phyloP scores from a whole-genome alignment of 2,797 vertebrate species.

The Gadopsis marmoratus region DNA sequence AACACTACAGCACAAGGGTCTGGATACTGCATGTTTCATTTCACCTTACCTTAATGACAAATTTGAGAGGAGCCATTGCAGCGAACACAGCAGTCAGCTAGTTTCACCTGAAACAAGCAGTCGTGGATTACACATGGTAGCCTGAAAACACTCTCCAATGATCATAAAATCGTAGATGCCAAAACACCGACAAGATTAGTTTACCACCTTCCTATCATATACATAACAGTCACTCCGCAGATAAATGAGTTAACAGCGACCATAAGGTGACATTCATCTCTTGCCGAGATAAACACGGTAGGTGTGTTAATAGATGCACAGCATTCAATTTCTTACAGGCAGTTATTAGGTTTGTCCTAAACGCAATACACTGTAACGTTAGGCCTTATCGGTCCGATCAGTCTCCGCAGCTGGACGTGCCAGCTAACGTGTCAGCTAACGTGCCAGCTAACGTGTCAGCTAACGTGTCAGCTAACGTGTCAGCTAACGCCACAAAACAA shows the following conservation, averaged over 20 bases:
- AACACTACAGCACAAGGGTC: background rate
- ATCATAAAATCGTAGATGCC: background rate
- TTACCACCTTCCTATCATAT: background rate
- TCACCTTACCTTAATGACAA: slow-evolving; percentile 91
- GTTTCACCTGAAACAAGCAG: slow-evolving; percentile 71
- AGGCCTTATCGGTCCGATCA: no score
- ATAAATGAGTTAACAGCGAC: no score
- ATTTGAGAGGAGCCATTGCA: slow-evolving; percentile 88
- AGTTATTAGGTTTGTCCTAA: background rate
- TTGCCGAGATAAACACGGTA: background rate
- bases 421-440: no score
- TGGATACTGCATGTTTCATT: background rate
- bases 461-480: no score
- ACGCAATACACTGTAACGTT: background rate
- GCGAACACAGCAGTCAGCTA: slow-evolving; percentile 11
- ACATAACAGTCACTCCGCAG: background rate
- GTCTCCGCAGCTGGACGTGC: no score
- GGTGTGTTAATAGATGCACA: background rate
- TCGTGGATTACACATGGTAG: slow-evolving; percentile 14
- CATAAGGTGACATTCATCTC: background rate
- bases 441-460: no score
- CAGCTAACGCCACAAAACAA: no score
- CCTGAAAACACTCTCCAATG: background rate
- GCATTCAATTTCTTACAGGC: background rate
- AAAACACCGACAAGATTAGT: background rate